Evolutionary conservation across 2,113 vertebrate genomes (phyloP).

Genomic region (Chlamydotis undulata): DNA sequence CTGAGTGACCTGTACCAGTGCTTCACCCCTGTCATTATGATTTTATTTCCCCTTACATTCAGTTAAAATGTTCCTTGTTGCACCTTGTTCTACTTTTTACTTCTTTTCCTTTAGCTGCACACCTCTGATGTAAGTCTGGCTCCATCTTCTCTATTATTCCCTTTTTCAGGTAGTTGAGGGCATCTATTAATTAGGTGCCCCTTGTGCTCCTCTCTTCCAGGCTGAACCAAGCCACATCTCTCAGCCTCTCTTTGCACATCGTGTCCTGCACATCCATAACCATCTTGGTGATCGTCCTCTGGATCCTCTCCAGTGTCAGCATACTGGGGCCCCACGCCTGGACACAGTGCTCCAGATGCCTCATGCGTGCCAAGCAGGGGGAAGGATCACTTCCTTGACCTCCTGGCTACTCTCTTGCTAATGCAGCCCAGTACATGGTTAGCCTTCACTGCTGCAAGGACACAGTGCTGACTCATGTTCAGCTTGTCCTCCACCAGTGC

Average conservation of each 20-base stretch:
- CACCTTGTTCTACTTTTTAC: background rate
- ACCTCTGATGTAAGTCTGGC: background rate
- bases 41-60: background rate
- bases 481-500: background rate
- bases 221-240: background rate
- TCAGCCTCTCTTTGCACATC: background rate
- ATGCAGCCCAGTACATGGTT: background rate
- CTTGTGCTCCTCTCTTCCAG: rapidly evolving
- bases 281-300: background rate
- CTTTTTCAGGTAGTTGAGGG: background rate
- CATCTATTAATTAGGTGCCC: background rate
- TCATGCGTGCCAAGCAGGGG: background rate
- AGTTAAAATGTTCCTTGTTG: background rate
- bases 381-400: background rate
- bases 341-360: background rate
- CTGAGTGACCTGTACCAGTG: background rate
- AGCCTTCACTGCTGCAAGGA: background rate
- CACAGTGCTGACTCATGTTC: background rate
- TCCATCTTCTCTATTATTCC: background rate
- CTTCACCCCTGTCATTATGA: background rate
- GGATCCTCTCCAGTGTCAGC: background rate
- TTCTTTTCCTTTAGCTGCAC: background rate
- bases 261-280: background rate
- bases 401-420: background rate
- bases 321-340: background rate